These are phyloP conservation scores for Motacilla tschutschensis DNA, from an alignment of 2,113 vertebrate species.

Conservation along the genomic window DNA sequence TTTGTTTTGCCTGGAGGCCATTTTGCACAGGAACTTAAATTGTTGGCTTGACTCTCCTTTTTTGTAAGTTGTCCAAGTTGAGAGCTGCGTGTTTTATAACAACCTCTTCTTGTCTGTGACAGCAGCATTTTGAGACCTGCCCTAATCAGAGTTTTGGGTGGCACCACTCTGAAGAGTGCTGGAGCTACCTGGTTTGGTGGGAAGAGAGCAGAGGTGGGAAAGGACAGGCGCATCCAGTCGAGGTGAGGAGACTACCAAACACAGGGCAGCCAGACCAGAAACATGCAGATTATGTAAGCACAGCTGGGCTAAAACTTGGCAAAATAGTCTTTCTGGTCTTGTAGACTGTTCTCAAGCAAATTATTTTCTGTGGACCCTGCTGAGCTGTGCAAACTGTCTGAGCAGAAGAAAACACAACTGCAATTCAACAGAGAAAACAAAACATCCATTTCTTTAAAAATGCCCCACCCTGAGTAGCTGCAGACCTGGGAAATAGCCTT, in stretches of 20 bases:
- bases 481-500: not conserved
- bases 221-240: not conserved
- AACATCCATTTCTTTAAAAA: not conserved
- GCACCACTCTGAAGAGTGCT: not conserved
- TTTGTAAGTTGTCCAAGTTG: not conserved
- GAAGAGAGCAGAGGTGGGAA: not conserved
- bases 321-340: not conserved
- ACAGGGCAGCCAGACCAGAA: not conserved
- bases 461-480: not conserved
- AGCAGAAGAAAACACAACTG: not conserved
- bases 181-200: not conserved
- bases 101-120: not conserved
- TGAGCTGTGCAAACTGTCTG: not conserved
- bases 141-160: not conserved
- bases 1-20: constrained; percentile 1
- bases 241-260: not conserved
- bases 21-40: not conserved
- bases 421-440: not conserved
- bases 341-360: not conserved
- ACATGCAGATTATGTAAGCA: not conserved
- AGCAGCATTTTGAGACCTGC: not conserved
- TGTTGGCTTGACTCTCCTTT: not conserved
- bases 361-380: not conserved
- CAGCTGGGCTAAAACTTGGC: not conserved
- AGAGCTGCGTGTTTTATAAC: not conserved